Evolutionary conservation across 2,113 vertebrate genomes (phyloP), one percentile per base, ranked within the genome.

Genomic region (Todiramphus chloris): DNA sequence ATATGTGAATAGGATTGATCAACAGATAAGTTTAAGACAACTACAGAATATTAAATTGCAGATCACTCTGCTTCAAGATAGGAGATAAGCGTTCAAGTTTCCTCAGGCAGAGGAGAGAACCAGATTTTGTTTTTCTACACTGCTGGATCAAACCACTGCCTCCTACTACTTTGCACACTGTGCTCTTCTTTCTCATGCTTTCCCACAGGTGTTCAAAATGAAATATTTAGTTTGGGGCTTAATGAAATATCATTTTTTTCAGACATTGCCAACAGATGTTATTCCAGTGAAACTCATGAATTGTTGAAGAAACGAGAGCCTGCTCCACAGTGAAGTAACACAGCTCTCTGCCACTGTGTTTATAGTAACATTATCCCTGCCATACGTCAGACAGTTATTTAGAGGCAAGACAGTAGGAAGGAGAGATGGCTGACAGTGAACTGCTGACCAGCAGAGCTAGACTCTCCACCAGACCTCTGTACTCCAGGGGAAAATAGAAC

Each of bases 141-240:
- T 5, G 2, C 59, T 60, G 46, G 31, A 92, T 93, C 46, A 94
- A 94, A 83, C 69, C 43, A 92, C 35, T 20, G n/a, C 83, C 77
- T 94, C 58, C 94, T 73, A 33, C 88, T 87, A 13, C 60, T 92
- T 92, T 82, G 83, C 83, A 92, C 63, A 75, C 51, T 30, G 10
- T 51, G 44, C 18, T 51, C 24, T 73, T 84, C 6, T 82, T 93
- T 74, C 83, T 79, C 62, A 25, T 25, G 16, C 60, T 84, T 95
- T 93, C 94, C 87, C 94, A 96, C 93, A 94, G 77, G 60, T 91
- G 87, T 56, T 95, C 59, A 91, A 80, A 90, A 80, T 8, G 0
- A 87, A 92, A 5, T 56, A 72, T 12, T 56, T 35, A 15, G 8
- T 81, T 74, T 51, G 41, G 17, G 5, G 5, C 30, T 73, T 75